Conservation (phyloP, 2,888 invertebrate species). For the Cremastinae sp. region DNA sequence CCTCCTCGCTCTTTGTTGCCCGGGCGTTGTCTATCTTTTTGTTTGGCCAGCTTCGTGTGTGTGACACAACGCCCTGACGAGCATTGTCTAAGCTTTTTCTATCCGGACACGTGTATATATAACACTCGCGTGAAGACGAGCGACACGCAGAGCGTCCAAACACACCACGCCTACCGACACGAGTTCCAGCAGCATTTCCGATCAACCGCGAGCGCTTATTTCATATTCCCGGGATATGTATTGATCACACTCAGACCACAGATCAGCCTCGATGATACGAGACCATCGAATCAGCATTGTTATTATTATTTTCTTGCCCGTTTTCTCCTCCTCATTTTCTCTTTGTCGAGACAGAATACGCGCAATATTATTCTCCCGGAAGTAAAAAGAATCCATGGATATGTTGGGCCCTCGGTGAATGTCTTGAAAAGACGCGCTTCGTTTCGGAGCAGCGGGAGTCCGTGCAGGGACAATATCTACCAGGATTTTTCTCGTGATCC, state of each 20-base stretch:
- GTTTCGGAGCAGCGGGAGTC: conserved; percentile 46
- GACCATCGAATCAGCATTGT: neutral
- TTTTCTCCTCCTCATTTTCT: neutral
- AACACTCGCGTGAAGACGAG: conserved; percentile 10
- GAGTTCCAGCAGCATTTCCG: conserved; percentile 15
- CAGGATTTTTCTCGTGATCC: conserved; percentile 47
- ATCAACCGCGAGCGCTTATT: conserved; percentile 7
- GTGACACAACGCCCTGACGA: conserved; percentile 68
- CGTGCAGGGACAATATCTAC: conserved; percentile 29
- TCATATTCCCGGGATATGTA: neutral
- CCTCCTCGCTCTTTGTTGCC: conserved; percentile 40
- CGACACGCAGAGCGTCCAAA: conserved; percentile 3
- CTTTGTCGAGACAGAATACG: neutral
- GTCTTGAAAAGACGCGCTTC: conserved; percentile 25
- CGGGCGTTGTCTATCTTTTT: conserved; percentile 19
- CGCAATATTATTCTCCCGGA: conserved; percentile 12
- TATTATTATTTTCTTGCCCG: neutral
- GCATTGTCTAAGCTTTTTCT: conserved; percentile 66
- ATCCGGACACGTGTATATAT: conserved; percentile 1
- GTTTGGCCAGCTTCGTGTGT: conserved; percentile 39
- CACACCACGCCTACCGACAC: conserved; percentile 37
- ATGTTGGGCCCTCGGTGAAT: conserved; percentile 1
- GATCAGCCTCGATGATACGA: neutral
- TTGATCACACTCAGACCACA: conserved; percentile 23
- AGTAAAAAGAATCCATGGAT: conserved; percentile 7